A percentile compares a stretch with the other conserved stretches of the same genome.
These are phyloP conservation scores for Dynastes hyllus DNA, from an alignment of 2,888 invertebrate genomes.

Conservation along the genomic window DNA sequence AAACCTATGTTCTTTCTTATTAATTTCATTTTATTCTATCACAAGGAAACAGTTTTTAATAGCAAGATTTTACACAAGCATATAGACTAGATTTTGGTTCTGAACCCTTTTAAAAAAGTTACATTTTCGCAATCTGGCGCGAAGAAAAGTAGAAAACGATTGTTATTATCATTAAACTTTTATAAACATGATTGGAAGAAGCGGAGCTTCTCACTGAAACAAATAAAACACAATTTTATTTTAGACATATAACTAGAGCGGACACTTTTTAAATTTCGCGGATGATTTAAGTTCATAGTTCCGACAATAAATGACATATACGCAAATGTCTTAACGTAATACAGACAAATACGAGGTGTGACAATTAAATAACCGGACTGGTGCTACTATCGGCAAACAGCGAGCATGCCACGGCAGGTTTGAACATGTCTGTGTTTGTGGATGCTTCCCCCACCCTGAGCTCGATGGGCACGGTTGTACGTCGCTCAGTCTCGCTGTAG, in stretches of 20 bases:
- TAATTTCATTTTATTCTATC: constrained; percentile 8
- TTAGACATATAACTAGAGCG: not conserved
- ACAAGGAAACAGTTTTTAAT: constrained; percentile 14
- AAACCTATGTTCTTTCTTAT: not conserved
- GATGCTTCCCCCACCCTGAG: too few relatives aligned
- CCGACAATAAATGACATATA: too few relatives aligned
- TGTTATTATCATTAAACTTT: not conserved
- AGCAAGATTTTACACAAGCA: constrained; percentile 15
- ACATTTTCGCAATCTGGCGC: not conserved
- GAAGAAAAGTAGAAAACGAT: constrained; percentile 9
- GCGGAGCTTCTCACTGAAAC: constrained; percentile 14
- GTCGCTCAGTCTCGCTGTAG: too few relatives aligned
- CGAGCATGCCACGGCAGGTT: too few relatives aligned
- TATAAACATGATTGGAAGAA: not conserved
- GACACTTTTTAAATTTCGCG: too few relatives aligned
- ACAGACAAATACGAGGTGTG: too few relatives aligned
- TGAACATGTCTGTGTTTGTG: too few relatives aligned
- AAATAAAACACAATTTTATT: not conserved
- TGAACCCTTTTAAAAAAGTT: not conserved
- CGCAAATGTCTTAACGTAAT: too few relatives aligned
- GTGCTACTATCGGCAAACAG: too few relatives aligned
- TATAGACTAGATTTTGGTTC: not conserved
- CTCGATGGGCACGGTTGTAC: too few relatives aligned
- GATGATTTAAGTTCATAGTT: too few relatives aligned
- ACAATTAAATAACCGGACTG: too few relatives aligned